Conservation (phyloP, 2,113 vertebrate species). For the Salvator merianae region DNA sequence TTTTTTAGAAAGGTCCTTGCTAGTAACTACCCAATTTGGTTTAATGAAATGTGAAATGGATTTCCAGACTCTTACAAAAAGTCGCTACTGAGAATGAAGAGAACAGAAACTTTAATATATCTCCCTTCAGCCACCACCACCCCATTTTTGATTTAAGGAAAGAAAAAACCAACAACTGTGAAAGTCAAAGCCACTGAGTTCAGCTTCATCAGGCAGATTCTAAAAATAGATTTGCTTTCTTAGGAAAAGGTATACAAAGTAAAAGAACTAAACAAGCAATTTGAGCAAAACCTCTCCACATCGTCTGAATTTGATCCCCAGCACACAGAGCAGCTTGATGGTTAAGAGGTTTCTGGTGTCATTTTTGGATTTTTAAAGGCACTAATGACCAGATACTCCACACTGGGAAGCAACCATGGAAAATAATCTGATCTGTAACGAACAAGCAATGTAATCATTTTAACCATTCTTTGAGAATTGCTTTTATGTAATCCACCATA, state of each 20-base stretch:
- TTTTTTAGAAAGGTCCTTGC: no score
- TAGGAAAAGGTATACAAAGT: slow-evolving; percentile 69
- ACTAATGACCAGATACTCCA: slow-evolving; percentile 32
- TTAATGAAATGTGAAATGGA: slow-evolving; percentile 37
- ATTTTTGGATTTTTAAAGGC: slow-evolving; percentile 49
- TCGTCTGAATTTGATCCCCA: slow-evolving; percentile 69
- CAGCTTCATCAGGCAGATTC: slow-evolving; percentile 64
- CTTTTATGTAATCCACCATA: neutral
- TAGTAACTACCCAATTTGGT: neutral
- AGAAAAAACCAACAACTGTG: slow-evolving; percentile 72
- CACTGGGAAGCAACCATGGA: slow-evolving; percentile 30
- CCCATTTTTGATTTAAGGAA: slow-evolving; percentile 62
- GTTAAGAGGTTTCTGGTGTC: slow-evolving; percentile 40
- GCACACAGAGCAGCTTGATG: slow-evolving; percentile 51
- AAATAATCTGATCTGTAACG: slow-evolving; percentile 42
- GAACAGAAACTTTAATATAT: slow-evolving; percentile 36
- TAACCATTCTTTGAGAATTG: slow-evolving; percentile 34
- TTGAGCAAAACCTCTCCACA: slow-evolving; percentile 64
- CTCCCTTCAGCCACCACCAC: slow-evolving; percentile 35
- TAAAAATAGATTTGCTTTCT: slow-evolving; percentile 75
- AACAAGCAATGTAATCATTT: slow-evolving; percentile 32
- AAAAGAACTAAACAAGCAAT: slow-evolving; percentile 52
- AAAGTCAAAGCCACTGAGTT: slow-evolving; percentile 63
- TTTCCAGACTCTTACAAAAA: slow-evolving; percentile 7
- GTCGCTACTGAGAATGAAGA: slow-evolving; percentile 50